These are phyloP conservation scores for Formica exsecta DNA, from an alignment of 1,140 invertebrate species.

Conservation along the genomic window DNA sequence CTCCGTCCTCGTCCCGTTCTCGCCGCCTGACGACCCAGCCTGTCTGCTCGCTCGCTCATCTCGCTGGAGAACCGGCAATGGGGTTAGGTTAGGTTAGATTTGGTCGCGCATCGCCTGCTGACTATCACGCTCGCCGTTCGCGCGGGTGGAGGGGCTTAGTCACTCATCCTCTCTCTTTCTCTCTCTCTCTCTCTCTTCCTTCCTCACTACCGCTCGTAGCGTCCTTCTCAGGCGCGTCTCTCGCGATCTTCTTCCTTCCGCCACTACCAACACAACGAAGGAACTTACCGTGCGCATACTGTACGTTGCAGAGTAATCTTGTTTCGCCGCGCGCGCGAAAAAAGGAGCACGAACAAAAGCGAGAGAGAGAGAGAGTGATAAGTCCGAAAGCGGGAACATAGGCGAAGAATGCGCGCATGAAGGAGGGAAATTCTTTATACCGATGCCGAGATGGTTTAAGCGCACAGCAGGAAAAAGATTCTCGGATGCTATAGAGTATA, in stretches of 20 bases:
- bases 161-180: conserved; percentile 24
- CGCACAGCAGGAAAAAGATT: conserved; percentile 63
- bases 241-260: conserved; percentile 51
- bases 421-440: conserved; percentile 80
- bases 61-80: conserved; percentile 83
- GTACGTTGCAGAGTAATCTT: conserved; percentile 80
- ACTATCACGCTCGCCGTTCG: conserved; percentile 79
- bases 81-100: conserved; percentile 81
- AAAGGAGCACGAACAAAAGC: conserved; percentile 49
- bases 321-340: conserved; percentile 74
- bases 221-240: conserved; percentile 7
- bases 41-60: conserved; percentile 53
- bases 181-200: conserved; percentile 3
- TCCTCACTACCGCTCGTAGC: conserved; percentile 12
- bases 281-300: conserved; percentile 68
- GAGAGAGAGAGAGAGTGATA: conserved; percentile 10
- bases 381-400: conserved; percentile 49
- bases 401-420: conserved; percentile 31
- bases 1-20: conserved; percentile 51
- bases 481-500: conserved; percentile 60
- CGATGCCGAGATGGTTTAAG: conserved; percentile 65
- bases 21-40: conserved; percentile 65
- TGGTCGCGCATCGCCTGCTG: conserved; percentile 80
- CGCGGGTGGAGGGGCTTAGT: conserved; percentile 66
- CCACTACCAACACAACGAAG: conserved; percentile 44